Evolutionary conservation across 1,140 invertebrate genomes (phyloP).

Genomic region (Colletes latitarsis): DNA sequence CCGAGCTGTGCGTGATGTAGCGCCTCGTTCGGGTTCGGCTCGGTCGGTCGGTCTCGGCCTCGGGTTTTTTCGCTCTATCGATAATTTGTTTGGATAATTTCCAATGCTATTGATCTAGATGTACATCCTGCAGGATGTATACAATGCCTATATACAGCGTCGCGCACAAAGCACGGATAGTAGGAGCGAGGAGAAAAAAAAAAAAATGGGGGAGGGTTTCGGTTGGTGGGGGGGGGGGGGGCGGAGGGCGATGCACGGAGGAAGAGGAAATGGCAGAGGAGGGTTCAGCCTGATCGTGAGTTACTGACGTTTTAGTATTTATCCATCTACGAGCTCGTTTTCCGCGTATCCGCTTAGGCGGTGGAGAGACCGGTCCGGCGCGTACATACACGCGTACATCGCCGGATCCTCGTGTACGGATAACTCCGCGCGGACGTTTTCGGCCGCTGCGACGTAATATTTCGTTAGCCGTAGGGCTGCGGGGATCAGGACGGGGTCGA

Average conservation of each 20-base stretch:
- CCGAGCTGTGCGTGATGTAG: conserved; percentile 78
- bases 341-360: conserved; percentile 72
- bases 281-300: conserved; percentile 76
- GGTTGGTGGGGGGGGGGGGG: conserved; percentile 42
- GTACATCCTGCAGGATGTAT: conserved; percentile 79
- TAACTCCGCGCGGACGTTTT: conserved; percentile 37
- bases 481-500: conserved; percentile 33
- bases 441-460: conserved; percentile 68
- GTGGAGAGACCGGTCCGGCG: conserved; percentile 61
- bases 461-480: conserved; percentile 67
- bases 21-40: conserved; percentile 69
- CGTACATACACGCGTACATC: conserved; percentile 25
- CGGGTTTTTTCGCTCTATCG: conserved; percentile 79
- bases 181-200: conserved; percentile 31
- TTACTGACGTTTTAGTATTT: conserved; percentile 79
- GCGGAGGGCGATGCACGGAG: conserved; percentile 57
- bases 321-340: conserved; percentile 75
- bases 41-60: conserved; percentile 63
- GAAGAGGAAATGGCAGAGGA: conserved; percentile 67
- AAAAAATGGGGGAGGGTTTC: conserved; percentile 42
- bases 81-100: conserved; percentile 83
- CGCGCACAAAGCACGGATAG: conserved; percentile 61
- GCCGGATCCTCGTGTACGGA: conserved; percentile 35
- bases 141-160: conserved; percentile 75
- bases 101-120: conserved; percentile 82